A percentile compares a stretch with the other conserved stretches of the same genome.
Evolutionary conservation across 2,797 vertebrate genomes (phyloP).

Genomic region (Platyrinchus mystaceus): DNA sequence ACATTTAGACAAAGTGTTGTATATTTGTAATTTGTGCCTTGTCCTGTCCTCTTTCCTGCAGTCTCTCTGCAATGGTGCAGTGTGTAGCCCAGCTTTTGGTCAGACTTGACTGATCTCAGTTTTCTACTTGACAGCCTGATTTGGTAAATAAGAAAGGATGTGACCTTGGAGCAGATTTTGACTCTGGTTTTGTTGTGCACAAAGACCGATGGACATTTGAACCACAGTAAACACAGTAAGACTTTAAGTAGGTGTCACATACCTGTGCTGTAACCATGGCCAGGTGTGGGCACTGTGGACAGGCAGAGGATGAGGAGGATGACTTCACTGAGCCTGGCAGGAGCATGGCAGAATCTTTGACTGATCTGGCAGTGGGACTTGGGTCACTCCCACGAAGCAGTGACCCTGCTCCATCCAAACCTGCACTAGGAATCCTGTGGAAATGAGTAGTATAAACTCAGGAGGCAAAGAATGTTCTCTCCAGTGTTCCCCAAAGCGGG

Average conservation of each 20-base stretch:
- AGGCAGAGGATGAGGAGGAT: neutral
- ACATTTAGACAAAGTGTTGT: neutral
- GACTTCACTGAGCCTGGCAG: neutral
- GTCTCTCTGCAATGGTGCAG: neutral
- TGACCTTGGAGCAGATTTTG: neutral
- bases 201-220: neutral
- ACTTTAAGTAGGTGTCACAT: neutral
- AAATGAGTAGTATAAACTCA: neutral
- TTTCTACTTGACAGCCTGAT: neutral
- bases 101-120: neutral
- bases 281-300: neutral
- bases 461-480: neutral
- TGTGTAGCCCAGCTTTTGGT: neutral
- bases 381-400: neutral
- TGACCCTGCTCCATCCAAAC: neutral
- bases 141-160: neutral
- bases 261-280: neutral
- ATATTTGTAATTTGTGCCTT: neutral
- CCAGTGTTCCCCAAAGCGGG: fast-evolving
- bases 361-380: neutral
- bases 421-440: neutral
- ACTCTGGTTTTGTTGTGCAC: neutral
- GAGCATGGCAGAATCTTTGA: neutral
- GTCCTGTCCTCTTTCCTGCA: neutral
- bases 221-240: neutral